Evolutionary conservation across 2,888 invertebrate species (phyloP).

Genomic region (Cataglyphis rosenhaueri): DNA sequence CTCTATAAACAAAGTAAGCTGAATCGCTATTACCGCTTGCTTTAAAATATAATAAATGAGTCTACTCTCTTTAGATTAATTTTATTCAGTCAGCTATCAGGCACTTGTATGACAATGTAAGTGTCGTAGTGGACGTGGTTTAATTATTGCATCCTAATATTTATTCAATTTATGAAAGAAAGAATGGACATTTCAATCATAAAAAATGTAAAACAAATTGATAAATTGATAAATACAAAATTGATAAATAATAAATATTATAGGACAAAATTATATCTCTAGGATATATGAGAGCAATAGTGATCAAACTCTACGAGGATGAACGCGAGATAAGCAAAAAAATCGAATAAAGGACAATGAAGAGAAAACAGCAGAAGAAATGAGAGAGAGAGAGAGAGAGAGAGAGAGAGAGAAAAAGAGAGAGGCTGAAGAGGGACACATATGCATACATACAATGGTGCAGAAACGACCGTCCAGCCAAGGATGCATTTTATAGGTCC

Average conservation of each 20-base stretch:
- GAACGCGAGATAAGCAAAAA: slow-evolving; percentile 5
- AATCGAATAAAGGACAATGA: slow-evolving; percentile 28
- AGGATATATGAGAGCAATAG: slow-evolving; percentile 28
- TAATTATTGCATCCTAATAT: neutral
- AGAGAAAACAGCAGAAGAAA: slow-evolving; percentile 16
- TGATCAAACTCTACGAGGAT: slow-evolving; percentile 30
- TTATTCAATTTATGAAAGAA: neutral
- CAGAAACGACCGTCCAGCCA: slow-evolving; percentile 82
- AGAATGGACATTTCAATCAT: neutral
- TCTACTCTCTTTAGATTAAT: neutral
- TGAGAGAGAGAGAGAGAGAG: slow-evolving; percentile 45
- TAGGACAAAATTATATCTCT: slow-evolving; percentile 69
- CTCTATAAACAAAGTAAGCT: slow-evolving; percentile 17
- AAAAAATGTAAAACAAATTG: neutral
- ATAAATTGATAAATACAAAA: neutral
- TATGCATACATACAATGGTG: slow-evolving; percentile 81
- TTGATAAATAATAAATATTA: slow-evolving; percentile 53
- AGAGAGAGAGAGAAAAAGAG: slow-evolving; percentile 48
- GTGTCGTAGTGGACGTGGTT: neutral
- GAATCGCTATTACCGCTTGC: neutral
- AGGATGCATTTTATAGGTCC: slow-evolving; percentile 86
- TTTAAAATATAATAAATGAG: slow-evolving; percentile 25
- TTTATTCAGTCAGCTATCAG: neutral
- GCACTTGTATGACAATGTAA: neutral
- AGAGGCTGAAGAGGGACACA: slow-evolving; percentile 46